These are phyloP conservation scores for Listronotus oregonensis DNA, from an alignment of 1,140 invertebrate genomes.

Conservation along the genomic window DNA sequence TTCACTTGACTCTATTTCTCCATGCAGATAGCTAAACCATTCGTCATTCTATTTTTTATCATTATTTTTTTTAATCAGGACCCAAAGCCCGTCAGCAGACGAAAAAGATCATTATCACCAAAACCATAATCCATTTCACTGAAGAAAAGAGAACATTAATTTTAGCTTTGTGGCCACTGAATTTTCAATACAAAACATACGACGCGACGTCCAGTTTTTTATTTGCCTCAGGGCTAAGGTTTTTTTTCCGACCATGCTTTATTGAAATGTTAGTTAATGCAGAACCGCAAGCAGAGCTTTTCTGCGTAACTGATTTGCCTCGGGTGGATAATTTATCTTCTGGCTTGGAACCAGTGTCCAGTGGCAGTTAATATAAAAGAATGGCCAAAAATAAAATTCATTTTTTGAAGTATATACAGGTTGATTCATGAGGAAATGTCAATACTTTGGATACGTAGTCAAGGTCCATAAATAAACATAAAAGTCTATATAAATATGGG, in stretches of 20 bases:
- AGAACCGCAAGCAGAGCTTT: constrained; percentile 14
- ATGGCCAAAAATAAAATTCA: too few relatives aligned
- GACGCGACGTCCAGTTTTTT: constrained; percentile 16
- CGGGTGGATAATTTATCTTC: constrained; percentile 17
- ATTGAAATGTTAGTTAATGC: constrained; percentile 33
- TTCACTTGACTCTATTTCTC: too few relatives aligned
- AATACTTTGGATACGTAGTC: too few relatives aligned
- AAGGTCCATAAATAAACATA: too few relatives aligned
- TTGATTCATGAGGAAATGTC: too few relatives aligned
- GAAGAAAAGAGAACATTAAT: constrained; percentile 21
- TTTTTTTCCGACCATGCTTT: constrained; percentile 22
- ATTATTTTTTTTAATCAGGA: too few relatives aligned
- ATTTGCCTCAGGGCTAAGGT: constrained; percentile 4
- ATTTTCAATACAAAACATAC: constrained; percentile 13
- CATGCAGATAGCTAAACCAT: too few relatives aligned
- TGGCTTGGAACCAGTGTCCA: background rate
- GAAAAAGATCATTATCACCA: background rate
- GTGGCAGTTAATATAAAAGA: too few relatives aligned
- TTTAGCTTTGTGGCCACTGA: constrained; percentile 15
- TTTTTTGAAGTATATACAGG: too few relatives aligned
- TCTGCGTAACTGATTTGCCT: constrained; percentile 30
- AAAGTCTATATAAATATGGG: too few relatives aligned
- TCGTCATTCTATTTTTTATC: too few relatives aligned
- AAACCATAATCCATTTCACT: constrained; percentile 17
- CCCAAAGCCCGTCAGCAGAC: too few relatives aligned